Conservation (phyloP, 2,797 vertebrate genomes). For the Argya squamiceps region DNA sequence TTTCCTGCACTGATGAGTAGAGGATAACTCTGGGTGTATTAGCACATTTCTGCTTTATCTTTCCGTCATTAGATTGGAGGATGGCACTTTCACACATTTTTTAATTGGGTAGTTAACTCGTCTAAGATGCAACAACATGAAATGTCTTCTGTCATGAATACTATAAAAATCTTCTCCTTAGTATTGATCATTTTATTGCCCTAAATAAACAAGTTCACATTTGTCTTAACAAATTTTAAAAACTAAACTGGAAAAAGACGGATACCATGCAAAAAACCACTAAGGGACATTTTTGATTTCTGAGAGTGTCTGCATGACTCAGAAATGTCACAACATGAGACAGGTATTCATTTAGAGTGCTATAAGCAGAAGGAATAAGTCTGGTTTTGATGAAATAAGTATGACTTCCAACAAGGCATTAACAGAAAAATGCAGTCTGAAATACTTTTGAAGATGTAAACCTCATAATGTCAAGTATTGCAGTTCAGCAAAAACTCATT, state of each 20-base stretch:
- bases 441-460: conserved; percentile 8
- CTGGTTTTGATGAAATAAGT: background rate
- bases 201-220: background rate
- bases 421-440: background rate
- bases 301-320: background rate
- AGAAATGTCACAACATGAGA: background rate
- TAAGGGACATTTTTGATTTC: background rate
- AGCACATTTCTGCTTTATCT: conserved; percentile 15
- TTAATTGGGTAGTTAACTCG: background rate
- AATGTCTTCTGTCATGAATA: background rate
- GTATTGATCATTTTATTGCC: background rate
- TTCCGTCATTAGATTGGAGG: background rate
- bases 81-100: background rate
- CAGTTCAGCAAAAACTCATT: background rate
- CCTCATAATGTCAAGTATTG: background rate
- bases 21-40: background rate
- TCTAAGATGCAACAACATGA: background rate
- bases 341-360: background rate
- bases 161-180: background rate
- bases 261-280: background rate
- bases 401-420: background rate
- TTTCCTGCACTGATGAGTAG: conserved; percentile 10
- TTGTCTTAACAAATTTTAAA: background rate
- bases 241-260: background rate
- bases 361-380: background rate